Evolutionary conservation across 2,888 invertebrate species (phyloP).

Genomic region (Thyatira batis): DNA sequence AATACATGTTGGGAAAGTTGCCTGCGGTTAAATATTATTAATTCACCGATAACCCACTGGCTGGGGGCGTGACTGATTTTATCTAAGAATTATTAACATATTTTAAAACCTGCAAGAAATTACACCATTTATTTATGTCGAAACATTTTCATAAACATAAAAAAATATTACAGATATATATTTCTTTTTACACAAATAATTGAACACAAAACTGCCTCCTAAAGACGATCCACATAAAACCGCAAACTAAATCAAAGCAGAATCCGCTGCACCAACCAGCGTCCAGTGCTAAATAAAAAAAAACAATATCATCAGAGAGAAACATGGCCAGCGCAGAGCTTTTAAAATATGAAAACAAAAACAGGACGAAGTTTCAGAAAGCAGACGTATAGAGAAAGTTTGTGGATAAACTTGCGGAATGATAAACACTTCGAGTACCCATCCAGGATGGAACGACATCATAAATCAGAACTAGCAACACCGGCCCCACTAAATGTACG

Average conservation of each 20-base stretch:
- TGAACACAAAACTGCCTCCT: not conserved
- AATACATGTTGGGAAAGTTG: not conserved
- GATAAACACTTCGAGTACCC: slow-evolving; percentile 40
- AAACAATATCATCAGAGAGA: slow-evolving; percentile 22
- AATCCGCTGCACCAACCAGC: not conserved
- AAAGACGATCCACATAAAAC: not conserved
- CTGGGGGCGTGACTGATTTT: too few relatives aligned
- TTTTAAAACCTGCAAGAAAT: too few relatives aligned
- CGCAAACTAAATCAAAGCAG: not conserved
- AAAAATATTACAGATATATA: not conserved
- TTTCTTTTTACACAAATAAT: not conserved
- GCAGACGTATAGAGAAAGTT: slow-evolving; percentile 56
- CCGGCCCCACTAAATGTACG: slow-evolving; percentile 24
- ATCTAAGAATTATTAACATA: too few relatives aligned
- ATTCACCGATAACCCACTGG: too few relatives aligned
- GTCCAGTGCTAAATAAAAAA: slow-evolving; percentile 25
- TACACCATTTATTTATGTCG: too few relatives aligned
- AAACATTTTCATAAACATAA: too few relatives aligned
- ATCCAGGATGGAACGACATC: not conserved
- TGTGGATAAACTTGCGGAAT: slow-evolving; percentile 38
- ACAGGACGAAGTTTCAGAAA: slow-evolving; percentile 30
- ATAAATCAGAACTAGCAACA: slow-evolving; percentile 40
- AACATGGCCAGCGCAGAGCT: slow-evolving; percentile 24
- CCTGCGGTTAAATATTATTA: too few relatives aligned
- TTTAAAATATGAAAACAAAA: slow-evolving; percentile 22